phyloP scores from a whole-genome alignment of 2,113 vertebrate genomes.

The Prunella himalayana region DNA sequence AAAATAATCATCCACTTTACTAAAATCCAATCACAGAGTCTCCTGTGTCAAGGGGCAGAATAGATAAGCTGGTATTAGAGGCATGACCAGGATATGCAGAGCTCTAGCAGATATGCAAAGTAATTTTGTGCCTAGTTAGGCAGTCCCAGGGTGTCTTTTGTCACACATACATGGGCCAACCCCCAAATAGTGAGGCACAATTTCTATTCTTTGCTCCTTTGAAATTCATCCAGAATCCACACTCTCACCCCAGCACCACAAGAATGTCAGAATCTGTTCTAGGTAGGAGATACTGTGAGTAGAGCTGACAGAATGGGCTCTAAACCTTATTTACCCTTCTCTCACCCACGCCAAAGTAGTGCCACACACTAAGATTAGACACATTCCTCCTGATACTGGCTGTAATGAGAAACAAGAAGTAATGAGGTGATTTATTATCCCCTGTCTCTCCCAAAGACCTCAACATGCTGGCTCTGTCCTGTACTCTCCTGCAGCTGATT shows the following conservation, averaged over 20 bases:
- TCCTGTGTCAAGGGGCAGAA: not conserved
- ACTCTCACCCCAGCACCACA: not conserved
- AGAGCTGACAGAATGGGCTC: not conserved
- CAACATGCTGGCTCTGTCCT: not conserved
- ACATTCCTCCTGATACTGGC: not conserved
- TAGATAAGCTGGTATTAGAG: not conserved
- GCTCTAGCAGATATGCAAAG: not conserved
- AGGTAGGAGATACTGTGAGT: not conserved
- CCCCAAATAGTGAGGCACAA: not conserved
- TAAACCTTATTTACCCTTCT: not conserved
- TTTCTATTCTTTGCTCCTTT: not conserved
- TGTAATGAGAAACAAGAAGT: conserved; percentile 11
- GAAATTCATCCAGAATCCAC: not conserved
- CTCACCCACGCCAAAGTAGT: rapidly evolving
- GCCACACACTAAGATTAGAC: not conserved
- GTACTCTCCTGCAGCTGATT: not conserved
- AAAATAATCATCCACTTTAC: not conserved
- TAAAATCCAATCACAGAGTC: not conserved
- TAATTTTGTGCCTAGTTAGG: not conserved
- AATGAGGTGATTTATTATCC: conserved; percentile 45
- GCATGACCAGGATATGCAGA: not conserved
- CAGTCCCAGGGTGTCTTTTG: not conserved
- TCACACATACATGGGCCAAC: not conserved
- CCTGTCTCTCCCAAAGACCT: not conserved
- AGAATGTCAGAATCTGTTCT: not conserved